Percentiles rank a stretch among this genome's conserved stretches.
phyloP scores from a whole-genome alignment of 2,797 vertebrate genomes.

The Limnodromus scolopaceus region DNA sequence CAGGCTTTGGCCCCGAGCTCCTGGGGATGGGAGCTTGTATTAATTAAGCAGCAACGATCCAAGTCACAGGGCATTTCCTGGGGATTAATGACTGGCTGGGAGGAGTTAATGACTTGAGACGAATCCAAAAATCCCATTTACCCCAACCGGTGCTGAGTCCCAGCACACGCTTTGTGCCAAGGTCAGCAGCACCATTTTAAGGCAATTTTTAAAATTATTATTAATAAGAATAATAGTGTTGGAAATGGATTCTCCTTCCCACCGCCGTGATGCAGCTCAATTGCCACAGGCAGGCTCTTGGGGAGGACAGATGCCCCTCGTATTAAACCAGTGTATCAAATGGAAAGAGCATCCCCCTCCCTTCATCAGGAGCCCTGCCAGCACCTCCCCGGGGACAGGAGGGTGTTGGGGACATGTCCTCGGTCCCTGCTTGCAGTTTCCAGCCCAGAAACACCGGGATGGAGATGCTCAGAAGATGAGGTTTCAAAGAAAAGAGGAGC shows the following conservation, averaged over 20 bases:
- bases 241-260: background rate
- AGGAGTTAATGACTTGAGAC: conserved; percentile 46
- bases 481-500: background rate
- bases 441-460: background rate
- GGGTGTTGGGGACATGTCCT: accelerated
- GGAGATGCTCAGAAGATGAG: accelerated
- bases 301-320: background rate
- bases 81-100: conserved; percentile 34
- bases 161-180: background rate
- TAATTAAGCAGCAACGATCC: conserved; percentile 12
- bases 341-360: background rate
- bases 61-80: conserved; percentile 12
- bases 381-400: background rate
- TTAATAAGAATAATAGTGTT: background rate
- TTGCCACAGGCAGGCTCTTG: accelerated
- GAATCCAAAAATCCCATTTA: conserved; percentile 64
- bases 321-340: accelerated
- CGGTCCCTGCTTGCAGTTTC: background rate
- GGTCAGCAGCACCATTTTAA: conserved; percentile 10
- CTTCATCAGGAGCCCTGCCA: background rate
- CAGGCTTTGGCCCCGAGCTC: background rate
- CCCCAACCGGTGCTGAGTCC: background rate
- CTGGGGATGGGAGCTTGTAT: background rate
- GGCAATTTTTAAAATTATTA: background rate
- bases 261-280: accelerated